A percentile compares a stretch with the other conserved stretches of the same genome.
Conservation (phyloP, 2,888 invertebrate genomes). For the Drosophila hamatofila region DNA sequence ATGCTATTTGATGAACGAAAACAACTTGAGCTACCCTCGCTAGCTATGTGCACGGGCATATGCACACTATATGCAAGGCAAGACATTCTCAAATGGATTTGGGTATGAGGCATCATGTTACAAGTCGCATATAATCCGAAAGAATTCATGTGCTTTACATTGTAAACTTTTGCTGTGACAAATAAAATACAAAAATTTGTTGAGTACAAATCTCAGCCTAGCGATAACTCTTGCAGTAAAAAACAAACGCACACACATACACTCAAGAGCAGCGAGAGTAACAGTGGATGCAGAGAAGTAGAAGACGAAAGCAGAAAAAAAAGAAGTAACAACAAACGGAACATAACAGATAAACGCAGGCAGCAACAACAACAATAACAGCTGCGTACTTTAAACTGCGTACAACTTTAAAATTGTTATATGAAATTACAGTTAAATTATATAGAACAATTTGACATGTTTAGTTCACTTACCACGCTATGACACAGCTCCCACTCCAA, state of each 20-base stretch:
- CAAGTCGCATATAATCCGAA: slow-evolving; percentile 39
- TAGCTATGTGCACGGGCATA: slow-evolving; percentile 6
- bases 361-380: slow-evolving; percentile 27
- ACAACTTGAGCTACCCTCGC: slow-evolving; percentile 36
- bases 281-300: slow-evolving; percentile 49
- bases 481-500: slow-evolving; percentile 20
- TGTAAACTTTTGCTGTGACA: slow-evolving; percentile 45
- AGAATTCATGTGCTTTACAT: slow-evolving; percentile 39
- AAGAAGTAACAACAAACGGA: slow-evolving; percentile 50
- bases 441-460: slow-evolving; percentile 1
- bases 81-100: slow-evolving; percentile 58
- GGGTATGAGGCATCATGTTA: slow-evolving; percentile 49
- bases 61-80: slow-evolving; percentile 53
- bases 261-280: slow-evolving; percentile 12
- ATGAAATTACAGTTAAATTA: slow-evolving; percentile 13
- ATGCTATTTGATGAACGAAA: background rate
- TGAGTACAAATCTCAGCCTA: slow-evolving; percentile 23
- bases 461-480: slow-evolving; percentile 39
- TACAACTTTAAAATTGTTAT: slow-evolving; percentile 9
- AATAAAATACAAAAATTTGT: slow-evolving; percentile 19
- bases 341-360: slow-evolving; percentile 45
- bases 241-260: slow-evolving; percentile 9
- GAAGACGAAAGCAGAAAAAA: slow-evolving; percentile 34
- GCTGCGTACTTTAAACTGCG: slow-evolving; percentile 40
- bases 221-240: slow-evolving; percentile 38